Evolutionary conservation across 1,140 invertebrate genomes (phyloP), one percentile per base, ranked within the genome.

Genomic region (Spodoptera frugiperda): DNA sequence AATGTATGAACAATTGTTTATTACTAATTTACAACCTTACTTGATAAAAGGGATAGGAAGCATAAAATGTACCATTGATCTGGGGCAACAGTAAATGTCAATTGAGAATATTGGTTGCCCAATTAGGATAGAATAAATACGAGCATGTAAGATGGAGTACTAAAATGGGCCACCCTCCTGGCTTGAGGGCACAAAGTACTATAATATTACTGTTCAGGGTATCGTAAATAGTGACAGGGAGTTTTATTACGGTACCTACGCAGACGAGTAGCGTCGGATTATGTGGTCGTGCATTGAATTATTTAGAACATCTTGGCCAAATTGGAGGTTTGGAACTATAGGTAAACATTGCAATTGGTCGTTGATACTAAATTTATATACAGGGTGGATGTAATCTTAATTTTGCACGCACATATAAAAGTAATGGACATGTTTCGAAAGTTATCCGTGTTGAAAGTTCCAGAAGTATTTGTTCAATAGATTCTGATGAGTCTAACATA

Each of bases 21-120:
- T 55, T 15, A 55, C 12, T 21, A 55, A 44, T 71, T 33, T 55
- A 51, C 53, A 33, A 15, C 68, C 33, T 10, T 15, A 19, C 15
- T 17, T 14, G 68, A 39, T 6, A 30, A 15, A n/a, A n/a, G 48
- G 10, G 51, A 46, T 71, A 55, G 33, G 53, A 39, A 39, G 30
- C 53, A 72, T 72, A 25, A 57, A 72, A 55, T 72, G 55, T 72
- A 17, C 21, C 12, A 39, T 30, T 46, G 21, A 57, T 44, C 33
- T 55, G 39, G 53, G 5, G 11, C 30, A 57, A 53, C 39, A 46
- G 33, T 72, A 72, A 72, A 72, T 12, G 53, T 72, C 68, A 57
- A 72, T 72, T 57, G 51, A 72, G 65, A 57, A 39, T 54, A 72
- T 54, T 55, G 14, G 53, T 19, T 44, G 44, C 53, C 51, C 53